Base-by-base conservation (phyloP, 2,797 vertebrate species). In the Furcifer pardalis region DNA sequence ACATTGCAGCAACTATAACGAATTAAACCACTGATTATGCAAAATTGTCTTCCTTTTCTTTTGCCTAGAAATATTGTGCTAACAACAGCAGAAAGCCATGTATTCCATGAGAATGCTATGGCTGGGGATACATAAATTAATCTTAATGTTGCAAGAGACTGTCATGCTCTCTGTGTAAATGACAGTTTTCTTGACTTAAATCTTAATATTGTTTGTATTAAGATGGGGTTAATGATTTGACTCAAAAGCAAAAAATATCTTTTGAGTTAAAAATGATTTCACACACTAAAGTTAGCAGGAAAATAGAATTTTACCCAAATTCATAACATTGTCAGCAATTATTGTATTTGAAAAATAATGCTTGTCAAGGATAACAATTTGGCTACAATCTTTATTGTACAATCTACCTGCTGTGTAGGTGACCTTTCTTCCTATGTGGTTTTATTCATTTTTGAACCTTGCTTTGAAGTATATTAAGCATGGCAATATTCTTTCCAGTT, bases 271-370 rank as follows among this genome's bases (percentile, higher is more conserved):
- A 92, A 92, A 87, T 89, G 86, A 89, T 92, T 56, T 94, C 83
- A 79, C 90, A 88, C 83, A 81, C 91, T 94, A 93, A 92, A 92
- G 93, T 91, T 94, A 94, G 90, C 86, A 84, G 10, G 62, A 89
- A 93, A 86, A 91, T 81, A 89, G 46, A 79, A 69, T 84, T 89
- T 92, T 90, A 87, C 86, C 90, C 91, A 95, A 92, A 90, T 92
- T 90, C 65, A 25, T 44, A 81, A 84, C 84, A 81, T 40, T 80
- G 63, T 72, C 77, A 63, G 52, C 25, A 81, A 46, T n/a, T 65
- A 68, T 84, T 88, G 37, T 79, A 82, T 91, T 46, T 30, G 23
- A 76, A 46, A 15, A 68, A 49, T 3, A 13, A 66, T 49, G 37
- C 13, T 30, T 85, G 83, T 42, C 27, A n/a, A 8, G 40, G 27